phyloP scores from a whole-genome alignment of 1,140 invertebrate genomes.

The Choristoneura fumiferana region DNA sequence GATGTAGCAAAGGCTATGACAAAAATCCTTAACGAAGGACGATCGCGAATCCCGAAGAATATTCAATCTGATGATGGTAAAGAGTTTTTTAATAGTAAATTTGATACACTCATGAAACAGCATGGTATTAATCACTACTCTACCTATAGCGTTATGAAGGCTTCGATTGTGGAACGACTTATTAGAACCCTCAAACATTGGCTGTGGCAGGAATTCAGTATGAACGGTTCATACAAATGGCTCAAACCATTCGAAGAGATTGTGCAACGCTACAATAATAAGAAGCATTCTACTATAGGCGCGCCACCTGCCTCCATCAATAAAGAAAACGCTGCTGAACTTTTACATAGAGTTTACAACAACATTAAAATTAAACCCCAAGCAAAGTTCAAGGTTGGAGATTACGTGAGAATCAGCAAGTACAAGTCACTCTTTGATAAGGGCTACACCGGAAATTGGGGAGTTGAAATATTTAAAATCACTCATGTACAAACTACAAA shows the following conservation, averaged over 20 bases:
- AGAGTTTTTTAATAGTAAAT: constrained; percentile 65
- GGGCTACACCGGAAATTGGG: background rate
- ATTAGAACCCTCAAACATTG: constrained; percentile 70
- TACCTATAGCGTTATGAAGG: constrained; percentile 67
- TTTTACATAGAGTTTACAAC: background rate
- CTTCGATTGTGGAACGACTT: constrained; percentile 68
- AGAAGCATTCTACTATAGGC: background rate
- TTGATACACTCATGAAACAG: constrained; percentile 46
- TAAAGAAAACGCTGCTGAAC: background rate
- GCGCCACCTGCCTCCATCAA: background rate
- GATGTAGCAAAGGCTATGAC: constrained; percentile 34
- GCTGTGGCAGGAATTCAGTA: constrained; percentile 69
- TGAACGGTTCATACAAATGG: constrained; percentile 60
- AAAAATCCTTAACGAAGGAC: constrained; percentile 34
- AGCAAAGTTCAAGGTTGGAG: background rate
- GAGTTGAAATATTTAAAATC: background rate
- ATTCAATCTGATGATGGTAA: constrained; percentile 68
- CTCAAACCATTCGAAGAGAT: constrained; percentile 12
- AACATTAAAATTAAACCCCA: background rate
- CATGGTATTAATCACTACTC: constrained; percentile 66
- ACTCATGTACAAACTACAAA: background rate
- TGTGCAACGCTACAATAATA: background rate
- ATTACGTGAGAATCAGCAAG: background rate
- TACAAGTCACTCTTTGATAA: background rate
- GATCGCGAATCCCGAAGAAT: constrained; percentile 57